Conservation (phyloP, 1,140 invertebrate species). For the Melipona quadrifasciata region DNA sequence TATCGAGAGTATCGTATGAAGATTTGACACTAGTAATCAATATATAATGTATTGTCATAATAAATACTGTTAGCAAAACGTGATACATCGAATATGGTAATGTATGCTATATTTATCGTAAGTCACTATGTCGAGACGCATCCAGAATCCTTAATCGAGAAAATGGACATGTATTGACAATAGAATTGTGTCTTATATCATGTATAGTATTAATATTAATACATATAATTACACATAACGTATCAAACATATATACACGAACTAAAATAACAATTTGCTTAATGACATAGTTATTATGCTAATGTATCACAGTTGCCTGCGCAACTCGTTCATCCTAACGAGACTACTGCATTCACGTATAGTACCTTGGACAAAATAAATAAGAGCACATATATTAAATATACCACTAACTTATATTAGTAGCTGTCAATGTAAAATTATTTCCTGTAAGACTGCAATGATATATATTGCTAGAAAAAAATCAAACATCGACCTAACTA, state of each 20-base stretch:
- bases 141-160: constrained; percentile 22
- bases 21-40: constrained; percentile 10
- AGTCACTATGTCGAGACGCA: background rate
- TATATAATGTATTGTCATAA: constrained; percentile 55
- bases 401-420: constrained; percentile 60
- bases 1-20: constrained; percentile 35
- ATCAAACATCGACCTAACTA: constrained; percentile 16
- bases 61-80: constrained; percentile 63
- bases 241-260: constrained; percentile 28
- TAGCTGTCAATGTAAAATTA: constrained; percentile 43
- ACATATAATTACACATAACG: background rate
- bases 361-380: constrained; percentile 67
- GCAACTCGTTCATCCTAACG: constrained; percentile 68
- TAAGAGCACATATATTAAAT: constrained; percentile 68
- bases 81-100: constrained; percentile 44
- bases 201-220: background rate
- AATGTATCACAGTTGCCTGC: constrained; percentile 78
- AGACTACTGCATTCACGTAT: constrained; percentile 52
- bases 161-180: constrained; percentile 22
- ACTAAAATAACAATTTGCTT: constrained; percentile 55
- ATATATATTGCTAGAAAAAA: constrained; percentile 14
- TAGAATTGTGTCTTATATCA: constrained; percentile 40
- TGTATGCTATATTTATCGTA: constrained; percentile 20
- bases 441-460: background rate
- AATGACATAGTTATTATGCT: constrained; percentile 74